A percentile compares a stretch with the other conserved stretches of the same genome.
Conservation (phyloP, 1,140 invertebrate genomes). For the Latrodectus geometricus region DNA sequence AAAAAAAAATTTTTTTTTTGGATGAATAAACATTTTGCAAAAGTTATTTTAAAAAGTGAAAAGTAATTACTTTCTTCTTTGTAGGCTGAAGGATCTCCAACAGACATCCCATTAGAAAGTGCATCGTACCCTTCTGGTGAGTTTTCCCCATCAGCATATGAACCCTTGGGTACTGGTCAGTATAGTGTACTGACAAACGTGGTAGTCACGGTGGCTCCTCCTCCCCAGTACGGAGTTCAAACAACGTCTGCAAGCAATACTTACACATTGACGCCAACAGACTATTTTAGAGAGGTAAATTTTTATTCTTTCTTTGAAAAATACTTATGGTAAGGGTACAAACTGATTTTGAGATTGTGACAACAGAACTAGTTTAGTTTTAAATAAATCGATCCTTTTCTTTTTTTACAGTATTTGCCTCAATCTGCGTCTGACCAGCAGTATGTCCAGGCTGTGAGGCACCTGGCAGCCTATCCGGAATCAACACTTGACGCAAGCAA, state of each 20-base stretch:
- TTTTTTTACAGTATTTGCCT: not conserved
- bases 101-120: slow-evolving; percentile 37
- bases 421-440: slow-evolving; percentile 50
- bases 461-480: slow-evolving; percentile 63
- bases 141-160: slow-evolving; percentile 42
- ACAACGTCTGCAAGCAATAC: slow-evolving; percentile 21
- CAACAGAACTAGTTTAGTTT: too few species aligned
- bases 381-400: too few species aligned
- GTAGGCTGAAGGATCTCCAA: slow-evolving; percentile 14
- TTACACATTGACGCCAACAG: slow-evolving; percentile 37
- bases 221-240: slow-evolving; percentile 43
- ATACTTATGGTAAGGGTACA: too few species aligned
- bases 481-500: slow-evolving; percentile 68
- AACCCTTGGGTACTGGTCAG: slow-evolving; percentile 52
- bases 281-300: slow-evolving; percentile 58
- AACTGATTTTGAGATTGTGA: too few species aligned
- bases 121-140: slow-evolving; percentile 29
- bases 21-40: too few species aligned
- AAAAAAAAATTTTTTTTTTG: too few species aligned
- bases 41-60: too few species aligned
- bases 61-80: not conserved
- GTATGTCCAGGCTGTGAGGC: slow-evolving; percentile 61
- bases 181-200: slow-evolving; percentile 60
- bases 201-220: slow-evolving; percentile 36
- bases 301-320: not conserved